These are phyloP conservation scores for Platycnemis pennipes DNA, from an alignment of 2,888 invertebrate genomes.

Conservation along the genomic window DNA sequence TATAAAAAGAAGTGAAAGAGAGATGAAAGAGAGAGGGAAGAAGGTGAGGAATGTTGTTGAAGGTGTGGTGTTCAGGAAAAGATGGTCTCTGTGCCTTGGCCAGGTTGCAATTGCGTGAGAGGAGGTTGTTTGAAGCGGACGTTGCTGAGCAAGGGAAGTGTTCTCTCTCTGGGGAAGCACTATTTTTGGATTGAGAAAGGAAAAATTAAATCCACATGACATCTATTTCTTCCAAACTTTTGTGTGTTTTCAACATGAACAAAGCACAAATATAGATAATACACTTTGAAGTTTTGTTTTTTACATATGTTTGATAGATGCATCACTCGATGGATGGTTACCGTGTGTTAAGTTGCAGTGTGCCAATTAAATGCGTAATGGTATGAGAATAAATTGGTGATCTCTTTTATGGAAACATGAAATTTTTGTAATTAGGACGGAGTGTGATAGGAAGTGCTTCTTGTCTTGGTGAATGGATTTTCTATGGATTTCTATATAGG, in stretches of 20 bases:
- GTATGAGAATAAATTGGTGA: conserved; percentile 37
- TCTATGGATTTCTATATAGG: conserved; percentile 65
- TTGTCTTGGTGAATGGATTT: conserved; percentile 52
- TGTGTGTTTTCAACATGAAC: conserved; percentile 16
- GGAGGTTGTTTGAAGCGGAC: neutral
- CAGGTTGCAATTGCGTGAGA: neutral
- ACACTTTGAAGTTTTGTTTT: conserved; percentile 55
- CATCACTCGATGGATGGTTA: conserved; percentile 33
- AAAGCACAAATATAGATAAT: conserved; percentile 49
- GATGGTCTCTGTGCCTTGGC: neutral
- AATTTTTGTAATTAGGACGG: conserved; percentile 55
- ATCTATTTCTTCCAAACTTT: conserved; percentile 9
- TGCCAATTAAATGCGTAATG: conserved; percentile 53
- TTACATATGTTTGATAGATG: conserved; percentile 43
- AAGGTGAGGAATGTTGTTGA: neutral
- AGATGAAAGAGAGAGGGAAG: neutral
- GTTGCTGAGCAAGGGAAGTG: conserved; percentile 25
- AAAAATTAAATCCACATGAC: conserved; percentile 26
- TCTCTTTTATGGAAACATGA: neutral
- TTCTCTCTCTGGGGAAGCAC: conserved; percentile 15
- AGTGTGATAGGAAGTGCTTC: conserved; percentile 54
- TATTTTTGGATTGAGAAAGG: neutral
- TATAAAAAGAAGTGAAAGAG: neutral
- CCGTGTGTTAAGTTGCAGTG: conserved; percentile 59
- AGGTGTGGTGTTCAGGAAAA: neutral